Evolutionary conservation across 2,797 vertebrate genomes (phyloP).

Genomic region (Pelobates cultripes): DNA sequence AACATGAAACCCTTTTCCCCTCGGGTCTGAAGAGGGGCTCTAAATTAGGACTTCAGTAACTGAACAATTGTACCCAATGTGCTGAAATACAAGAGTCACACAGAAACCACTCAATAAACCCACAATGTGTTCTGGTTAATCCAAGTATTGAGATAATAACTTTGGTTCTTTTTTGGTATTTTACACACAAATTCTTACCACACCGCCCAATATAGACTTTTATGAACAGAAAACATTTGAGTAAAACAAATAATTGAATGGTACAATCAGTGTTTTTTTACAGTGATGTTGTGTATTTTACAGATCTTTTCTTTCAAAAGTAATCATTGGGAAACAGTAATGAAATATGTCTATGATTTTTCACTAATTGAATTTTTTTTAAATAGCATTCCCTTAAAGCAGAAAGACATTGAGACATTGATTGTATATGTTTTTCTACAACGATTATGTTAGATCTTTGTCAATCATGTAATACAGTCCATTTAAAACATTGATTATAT

Average conservation of each 20-base stretch:
- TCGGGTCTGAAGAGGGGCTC: no score
- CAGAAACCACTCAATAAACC: no score
- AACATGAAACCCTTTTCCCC: no score
- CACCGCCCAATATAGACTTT: no score
- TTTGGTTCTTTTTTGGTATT: no score
- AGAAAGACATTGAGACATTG: slow-evolving; percentile 10
- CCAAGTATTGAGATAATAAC: no score
- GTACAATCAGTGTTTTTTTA: not conserved
- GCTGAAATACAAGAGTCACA: no score
- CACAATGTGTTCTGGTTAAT: no score
- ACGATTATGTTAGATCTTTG: slow-evolving; percentile 25
- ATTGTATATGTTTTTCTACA: slow-evolving; percentile 18
- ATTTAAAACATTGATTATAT: slow-evolving; percentile 31
- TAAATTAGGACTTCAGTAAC: no score
- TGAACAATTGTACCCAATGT: no score
- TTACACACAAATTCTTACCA: no score
- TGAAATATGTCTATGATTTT: not conserved
- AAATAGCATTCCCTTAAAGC: slow-evolving; percentile 4
- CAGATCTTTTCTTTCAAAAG: not conserved
- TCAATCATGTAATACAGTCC: slow-evolving; percentile 18
- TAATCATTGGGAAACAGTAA: not conserved
- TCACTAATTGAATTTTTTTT: slow-evolving; percentile 3
- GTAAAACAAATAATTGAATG: not conserved
- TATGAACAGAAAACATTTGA: not conserved
- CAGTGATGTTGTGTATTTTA: not conserved